phyloP scores from a whole-genome alignment of 2,113 vertebrate species.

The Chamaea fasciata region DNA sequence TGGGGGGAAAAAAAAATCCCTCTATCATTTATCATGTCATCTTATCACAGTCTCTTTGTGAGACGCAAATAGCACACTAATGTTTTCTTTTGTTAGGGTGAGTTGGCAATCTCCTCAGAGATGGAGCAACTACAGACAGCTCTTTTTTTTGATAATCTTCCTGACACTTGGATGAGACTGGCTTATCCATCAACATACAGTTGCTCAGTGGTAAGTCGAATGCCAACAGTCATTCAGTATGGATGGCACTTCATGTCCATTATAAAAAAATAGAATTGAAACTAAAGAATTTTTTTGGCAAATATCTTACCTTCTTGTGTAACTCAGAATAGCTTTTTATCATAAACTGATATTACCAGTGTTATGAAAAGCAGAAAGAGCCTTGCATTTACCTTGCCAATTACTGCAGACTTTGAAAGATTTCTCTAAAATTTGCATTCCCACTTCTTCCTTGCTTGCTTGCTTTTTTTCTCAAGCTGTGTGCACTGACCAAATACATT shows the following conservation, averaged over 20 bases:
- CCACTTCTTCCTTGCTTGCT: neutral
- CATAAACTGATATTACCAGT: constrained; percentile 23
- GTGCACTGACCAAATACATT: neutral
- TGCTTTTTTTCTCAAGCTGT: neutral
- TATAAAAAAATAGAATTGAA: constrained; percentile 54
- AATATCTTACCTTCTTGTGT: constrained; percentile 46
- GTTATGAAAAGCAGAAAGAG: constrained; percentile 32
- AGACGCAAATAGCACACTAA: constrained; percentile 89
- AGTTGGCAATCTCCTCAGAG: constrained; percentile 92
- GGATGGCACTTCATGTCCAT: constrained; percentile 65
- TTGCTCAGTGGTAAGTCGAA: constrained; percentile 77
- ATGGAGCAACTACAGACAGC: constrained; percentile 91
- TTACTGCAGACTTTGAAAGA: constrained; percentile 23
- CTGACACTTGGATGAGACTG: constrained; percentile 86
- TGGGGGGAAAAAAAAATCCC: constrained; percentile 45
- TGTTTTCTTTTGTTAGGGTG: constrained; percentile 95
- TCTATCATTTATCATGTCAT: constrained; percentile 91
- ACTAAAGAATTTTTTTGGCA: constrained; percentile 41
- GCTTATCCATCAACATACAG: constrained; percentile 88
- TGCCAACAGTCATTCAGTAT: constrained; percentile 68
- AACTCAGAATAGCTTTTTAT: constrained; percentile 55
- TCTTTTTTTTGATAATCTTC: constrained; percentile 90
- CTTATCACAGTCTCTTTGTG: constrained; percentile 87
- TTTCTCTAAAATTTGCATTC: constrained; percentile 13
- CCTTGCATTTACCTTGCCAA: constrained; percentile 25